Evolutionary conservation across 2,888 invertebrate species (phyloP).

Genomic region (Anoncus sp.): DNA sequence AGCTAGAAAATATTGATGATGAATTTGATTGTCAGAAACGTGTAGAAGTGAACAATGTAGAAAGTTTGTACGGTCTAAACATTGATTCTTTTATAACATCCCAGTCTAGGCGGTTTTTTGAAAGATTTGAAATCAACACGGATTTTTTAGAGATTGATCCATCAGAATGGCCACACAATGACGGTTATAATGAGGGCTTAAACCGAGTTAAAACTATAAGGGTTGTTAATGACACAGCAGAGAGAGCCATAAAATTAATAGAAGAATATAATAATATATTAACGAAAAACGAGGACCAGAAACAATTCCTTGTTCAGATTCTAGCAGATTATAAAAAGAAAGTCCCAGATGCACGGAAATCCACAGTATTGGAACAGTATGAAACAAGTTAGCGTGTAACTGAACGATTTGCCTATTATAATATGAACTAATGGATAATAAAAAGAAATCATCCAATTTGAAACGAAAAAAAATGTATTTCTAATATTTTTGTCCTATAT

Average conservation of each 20-base stretch:
- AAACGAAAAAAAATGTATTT: not conserved
- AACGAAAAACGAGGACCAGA: too few species aligned
- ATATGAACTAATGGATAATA: conserved; percentile 7
- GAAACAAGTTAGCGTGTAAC: too few species aligned
- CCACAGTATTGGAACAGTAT: too few species aligned
- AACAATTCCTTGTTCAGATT: too few species aligned
- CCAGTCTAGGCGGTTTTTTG: not conserved
- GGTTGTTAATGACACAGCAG: too few species aligned
- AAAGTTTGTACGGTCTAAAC: not conserved
- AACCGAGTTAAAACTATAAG: not conserved
- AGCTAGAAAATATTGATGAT: conserved; percentile 4
- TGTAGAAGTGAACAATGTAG: not conserved
- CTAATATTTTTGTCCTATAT: too few species aligned
- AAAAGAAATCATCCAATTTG: not conserved
- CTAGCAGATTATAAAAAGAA: too few species aligned
- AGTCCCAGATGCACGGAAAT: too few species aligned
- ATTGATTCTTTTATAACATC: conserved; percentile 5
- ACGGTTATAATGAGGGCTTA: conserved; percentile 1
- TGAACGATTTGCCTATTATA: conserved; percentile 6
- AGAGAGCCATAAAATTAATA: too few species aligned
- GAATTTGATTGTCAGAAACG: conserved; percentile 3
- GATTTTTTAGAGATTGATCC: conserved; percentile 3
- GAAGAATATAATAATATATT: too few species aligned
- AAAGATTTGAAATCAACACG: conserved; percentile 2
- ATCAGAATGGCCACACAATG: not conserved